Base-by-base conservation (phyloP, 2,888 invertebrate genomes). In the Herminia tarsipennalis region DNA sequence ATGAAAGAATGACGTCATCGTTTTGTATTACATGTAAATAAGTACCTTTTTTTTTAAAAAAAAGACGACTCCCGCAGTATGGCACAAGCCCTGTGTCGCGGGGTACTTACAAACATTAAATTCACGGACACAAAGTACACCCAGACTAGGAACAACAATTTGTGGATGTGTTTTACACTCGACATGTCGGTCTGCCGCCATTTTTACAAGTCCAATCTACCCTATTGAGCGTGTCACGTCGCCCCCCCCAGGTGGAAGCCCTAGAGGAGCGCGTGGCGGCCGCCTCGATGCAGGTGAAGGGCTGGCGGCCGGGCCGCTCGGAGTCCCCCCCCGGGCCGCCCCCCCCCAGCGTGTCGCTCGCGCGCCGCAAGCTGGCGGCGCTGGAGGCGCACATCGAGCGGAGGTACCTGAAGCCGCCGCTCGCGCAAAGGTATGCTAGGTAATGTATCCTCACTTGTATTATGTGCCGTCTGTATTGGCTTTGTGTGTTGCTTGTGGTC, bases 331-430 rank as follows among this genome's bases (percentile, higher is more conserved):
- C 93, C 69, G 87, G 94, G 22, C 59, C 88, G 93, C 66, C 30
- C 95, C 95, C 51, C 63, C 74, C 0, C 81, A 10, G 88, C 87
- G 94, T 76, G 92, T 94, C 65, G 88, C 93, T 78, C 85, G 94
- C 84, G 92, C 94, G 74, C 21, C 94, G 95, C 67, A 93, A 97
- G 68, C 92, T 99, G 40, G 92, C 96, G 2, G 94, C 95, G 0
- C 89, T 99, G 8, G 98, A 99, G 84, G 94, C 95, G 0, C 97
- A 97, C 63, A 97, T 99, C 39, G 99, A 99, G 83, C 92, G 98
- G 65, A 92, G 99, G 62, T 99, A 98, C 82, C 92, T 99, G 28
- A 98, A 98, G 83, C 98, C 98, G 46, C 98, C 98, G 28, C 92
- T 99, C 44, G 96, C 96, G 70, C 89, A 87, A 76, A 90, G 90